Percentiles rank a stretch among this genome's conserved stretches.
Conservation (phyloP, 1,140 invertebrate species). For the Leptinotarsa lineolata region DNA sequence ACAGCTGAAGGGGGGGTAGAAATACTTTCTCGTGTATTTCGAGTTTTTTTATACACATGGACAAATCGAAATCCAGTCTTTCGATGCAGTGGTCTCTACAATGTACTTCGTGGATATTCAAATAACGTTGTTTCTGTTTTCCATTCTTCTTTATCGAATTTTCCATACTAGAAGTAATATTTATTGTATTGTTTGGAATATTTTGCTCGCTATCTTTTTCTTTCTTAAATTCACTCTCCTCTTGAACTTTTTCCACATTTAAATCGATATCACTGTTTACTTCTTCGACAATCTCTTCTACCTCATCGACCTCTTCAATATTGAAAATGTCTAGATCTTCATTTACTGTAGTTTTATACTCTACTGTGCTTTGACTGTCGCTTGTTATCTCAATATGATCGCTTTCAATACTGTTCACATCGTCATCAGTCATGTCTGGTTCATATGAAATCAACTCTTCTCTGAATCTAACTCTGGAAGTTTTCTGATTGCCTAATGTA, state of each 20-base stretch:
- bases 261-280: constrained; percentile 7
- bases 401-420: constrained; percentile 54
- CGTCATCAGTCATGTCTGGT: constrained; percentile 54
- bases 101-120: constrained; percentile 36
- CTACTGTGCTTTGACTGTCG: not conserved
- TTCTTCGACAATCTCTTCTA: constrained; percentile 27
- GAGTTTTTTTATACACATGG: constrained; percentile 48
- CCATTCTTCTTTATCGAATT: constrained; percentile 25
- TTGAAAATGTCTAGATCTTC: constrained; percentile 43
- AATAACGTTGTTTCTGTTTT: not conserved
- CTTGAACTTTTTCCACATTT: not conserved
- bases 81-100: constrained; percentile 54
- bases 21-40: constrained; percentile 45
- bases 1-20: constrained; percentile 48
- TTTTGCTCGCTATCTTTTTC: constrained; percentile 7
- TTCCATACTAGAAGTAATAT: constrained; percentile 16
- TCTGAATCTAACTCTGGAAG: constrained; percentile 49
- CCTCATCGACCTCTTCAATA: constrained; percentile 31
- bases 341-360: constrained; percentile 36
- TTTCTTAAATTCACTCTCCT: not conserved
- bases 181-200: constrained; percentile 12
- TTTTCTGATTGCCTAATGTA: constrained; percentile 32
- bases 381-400: constrained; percentile 39
- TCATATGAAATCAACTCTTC: constrained; percentile 52
- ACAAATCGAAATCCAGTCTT: constrained; percentile 46